Conservation (phyloP, 1,140 invertebrate genomes). For the Drosophila bifasciata region DNA sequence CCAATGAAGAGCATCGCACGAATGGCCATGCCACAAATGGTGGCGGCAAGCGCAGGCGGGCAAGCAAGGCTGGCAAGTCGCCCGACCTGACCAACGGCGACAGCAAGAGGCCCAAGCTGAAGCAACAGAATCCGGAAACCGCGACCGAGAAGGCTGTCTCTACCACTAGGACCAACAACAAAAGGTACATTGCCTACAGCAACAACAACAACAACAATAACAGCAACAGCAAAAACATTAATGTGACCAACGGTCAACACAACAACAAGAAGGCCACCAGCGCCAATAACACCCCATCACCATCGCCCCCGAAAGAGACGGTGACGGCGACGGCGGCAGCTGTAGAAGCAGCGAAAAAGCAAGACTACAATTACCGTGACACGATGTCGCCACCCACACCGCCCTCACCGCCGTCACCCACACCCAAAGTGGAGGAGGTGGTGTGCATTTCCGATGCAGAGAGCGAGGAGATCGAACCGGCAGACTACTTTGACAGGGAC, state of each 20-base stretch:
- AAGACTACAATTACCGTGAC: constrained; percentile 54
- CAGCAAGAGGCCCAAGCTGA: constrained; percentile 41
- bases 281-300: too few species aligned
- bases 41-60: constrained; percentile 40
- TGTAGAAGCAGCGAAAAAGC: not conserved
- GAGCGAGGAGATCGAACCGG: constrained; percentile 20
- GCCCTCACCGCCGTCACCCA: constrained; percentile 44
- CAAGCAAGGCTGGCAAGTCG: constrained; percentile 20
- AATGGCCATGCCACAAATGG: constrained; percentile 55
- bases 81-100: constrained; percentile 44
- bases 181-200: constrained; percentile 9
- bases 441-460: constrained; percentile 52
- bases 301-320: too few species aligned
- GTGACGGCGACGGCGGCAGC: too few species aligned
- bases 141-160: not conserved
- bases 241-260: constrained; percentile 52
- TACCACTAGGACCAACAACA: constrained; percentile 2
- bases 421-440: constrained; percentile 19
- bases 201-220: constrained; percentile 42
- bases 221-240: constrained; percentile 57
- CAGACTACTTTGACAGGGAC: constrained; percentile 63
- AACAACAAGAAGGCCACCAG: constrained; percentile 15
- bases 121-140: constrained; percentile 16
- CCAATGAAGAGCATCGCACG: constrained; percentile 17
- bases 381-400: constrained; percentile 59